Evolutionary conservation across 2,888 invertebrate genomes (phyloP).

Genomic region (Synanthedon andrenaeformis): DNA sequence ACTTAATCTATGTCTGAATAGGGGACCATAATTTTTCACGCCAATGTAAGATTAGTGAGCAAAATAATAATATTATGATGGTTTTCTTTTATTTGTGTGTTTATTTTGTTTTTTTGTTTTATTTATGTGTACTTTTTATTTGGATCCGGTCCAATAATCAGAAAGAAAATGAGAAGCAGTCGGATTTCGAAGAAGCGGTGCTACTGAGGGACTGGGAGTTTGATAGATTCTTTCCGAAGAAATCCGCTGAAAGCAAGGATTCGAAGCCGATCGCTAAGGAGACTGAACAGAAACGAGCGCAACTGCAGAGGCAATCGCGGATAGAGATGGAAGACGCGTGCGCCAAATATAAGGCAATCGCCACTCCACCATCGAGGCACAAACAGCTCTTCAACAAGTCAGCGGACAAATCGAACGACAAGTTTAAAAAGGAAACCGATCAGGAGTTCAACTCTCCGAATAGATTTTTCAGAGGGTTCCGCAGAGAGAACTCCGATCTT

Average conservation of each 20-base stretch:
- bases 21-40: constrained; percentile 38
- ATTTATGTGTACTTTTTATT: constrained; percentile 60
- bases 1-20: background rate
- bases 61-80: constrained; percentile 9
- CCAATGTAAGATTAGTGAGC: constrained; percentile 68
- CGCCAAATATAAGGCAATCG: constrained; percentile 53
- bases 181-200: constrained; percentile 81
- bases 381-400: constrained; percentile 48
- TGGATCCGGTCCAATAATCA: constrained; percentile 44
- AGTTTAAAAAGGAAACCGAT: constrained; percentile 76
- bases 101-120: constrained; percentile 25
- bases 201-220: constrained; percentile 90
- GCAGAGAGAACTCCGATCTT: constrained; percentile 87
- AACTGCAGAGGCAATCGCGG: constrained; percentile 54
- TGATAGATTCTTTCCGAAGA: constrained; percentile 82
- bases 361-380: constrained; percentile 53
- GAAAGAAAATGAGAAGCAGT: constrained; percentile 54
- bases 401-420: constrained; percentile 54
- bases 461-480: constrained; percentile 81
- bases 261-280: constrained; percentile 52
- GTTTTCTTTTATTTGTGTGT: constrained; percentile 2
- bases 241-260: constrained; percentile 38
- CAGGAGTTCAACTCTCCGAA: constrained; percentile 78
- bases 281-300: constrained; percentile 42
- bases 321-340: constrained; percentile 61